Evolutionary conservation across 92 coral and sea anemone species (phyloP), one percentile per base, ranked within the genome.

Genomic region (Paramuricea clavata): DNA sequence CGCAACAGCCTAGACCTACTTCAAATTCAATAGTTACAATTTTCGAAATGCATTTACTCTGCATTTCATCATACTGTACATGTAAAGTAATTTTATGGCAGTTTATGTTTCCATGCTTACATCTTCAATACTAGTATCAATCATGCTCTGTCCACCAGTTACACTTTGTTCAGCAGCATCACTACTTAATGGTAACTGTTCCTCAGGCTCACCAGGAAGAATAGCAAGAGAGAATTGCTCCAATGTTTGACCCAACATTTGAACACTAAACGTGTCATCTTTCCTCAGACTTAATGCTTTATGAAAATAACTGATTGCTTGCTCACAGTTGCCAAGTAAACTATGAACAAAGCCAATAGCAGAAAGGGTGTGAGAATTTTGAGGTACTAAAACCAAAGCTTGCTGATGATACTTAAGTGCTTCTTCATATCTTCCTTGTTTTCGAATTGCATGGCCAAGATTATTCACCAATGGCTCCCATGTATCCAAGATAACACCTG

Each of bases 221-320:
- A 82, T 75, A 67, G 94, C 97, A 78, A 97, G 65, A 1, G 98
- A 89, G 25, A 97, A 85, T 77, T 97, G 98, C 65, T 97, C 95
- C 47, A 97, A 90, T 52, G 98, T 93, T 81, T 94, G 93, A 42
- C 98, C 97, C n/a, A 97, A 92, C 99, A 97, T 97, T 81, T 97
- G 99, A 54, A 97, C 98, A 83, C 99, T 94, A 85, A 97, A 97
- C 7, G 99, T 97, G 76, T 97, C 99, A 64, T 97, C 99, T 35
- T 97, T 90, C 74, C 95, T 95, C 27, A 97, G 77, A 28, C 99
- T 97, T 49, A 97, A 80, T n/a, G 99, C 99, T 78, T 97, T 97
- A 78, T 97, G 98, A 81, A 97, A 97, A 70, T 90, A 94, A 90
- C 89, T 93, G 11, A 97, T 88, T 41, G 99, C 99, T 72, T 97